Evolutionary conservation across 2,888 invertebrate species (phyloP).

Genomic region (Parnassius mnemosyne): DNA sequence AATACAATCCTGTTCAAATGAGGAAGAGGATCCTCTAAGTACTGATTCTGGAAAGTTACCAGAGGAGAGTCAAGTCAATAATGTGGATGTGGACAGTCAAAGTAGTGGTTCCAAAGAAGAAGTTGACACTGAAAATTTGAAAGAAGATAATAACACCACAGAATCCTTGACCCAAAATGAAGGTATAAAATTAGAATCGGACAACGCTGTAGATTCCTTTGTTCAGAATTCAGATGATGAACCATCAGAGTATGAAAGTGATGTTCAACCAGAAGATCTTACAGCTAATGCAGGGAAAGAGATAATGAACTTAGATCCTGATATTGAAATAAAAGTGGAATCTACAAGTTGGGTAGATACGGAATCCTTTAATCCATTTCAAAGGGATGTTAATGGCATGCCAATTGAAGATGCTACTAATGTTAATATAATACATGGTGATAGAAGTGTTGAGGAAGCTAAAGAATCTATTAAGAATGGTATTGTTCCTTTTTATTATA

Average conservation of each 20-base stretch:
- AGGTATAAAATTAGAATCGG: conserved; percentile 1
- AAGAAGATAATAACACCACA: conserved; percentile 22
- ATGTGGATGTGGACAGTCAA: conserved; percentile 19
- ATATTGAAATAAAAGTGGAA: conserved; percentile 47
- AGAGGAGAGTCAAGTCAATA: conserved; percentile 13
- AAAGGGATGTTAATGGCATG: conserved; percentile 50
- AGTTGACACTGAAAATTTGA: background rate
- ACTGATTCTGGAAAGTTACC: background rate
- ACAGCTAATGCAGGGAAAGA: conserved; percentile 19
- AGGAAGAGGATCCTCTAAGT: conserved; percentile 15
- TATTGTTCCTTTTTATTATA: conserved; percentile 31
- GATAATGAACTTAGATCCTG: conserved; percentile 25
- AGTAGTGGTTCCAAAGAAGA: conserved; percentile 23
- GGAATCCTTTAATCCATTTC: conserved; percentile 48
- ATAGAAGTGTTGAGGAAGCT: conserved; percentile 51
- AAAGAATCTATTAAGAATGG: conserved; percentile 46
- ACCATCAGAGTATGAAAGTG: conserved; percentile 29
- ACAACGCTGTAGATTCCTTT: background rate
- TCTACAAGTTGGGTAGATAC: conserved; percentile 39
- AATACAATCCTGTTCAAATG: conserved; percentile 7
- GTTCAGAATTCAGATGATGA: conserved; percentile 1
- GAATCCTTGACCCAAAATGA: conserved; percentile 11
- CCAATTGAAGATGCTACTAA: conserved; percentile 37
- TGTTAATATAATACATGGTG: conserved; percentile 43
- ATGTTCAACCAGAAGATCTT: conserved; percentile 23